Evolutionary conservation across 2,888 invertebrate species (phyloP), one percentile per base, ranked within the genome.

Genomic region (Spialia ferax): DNA sequence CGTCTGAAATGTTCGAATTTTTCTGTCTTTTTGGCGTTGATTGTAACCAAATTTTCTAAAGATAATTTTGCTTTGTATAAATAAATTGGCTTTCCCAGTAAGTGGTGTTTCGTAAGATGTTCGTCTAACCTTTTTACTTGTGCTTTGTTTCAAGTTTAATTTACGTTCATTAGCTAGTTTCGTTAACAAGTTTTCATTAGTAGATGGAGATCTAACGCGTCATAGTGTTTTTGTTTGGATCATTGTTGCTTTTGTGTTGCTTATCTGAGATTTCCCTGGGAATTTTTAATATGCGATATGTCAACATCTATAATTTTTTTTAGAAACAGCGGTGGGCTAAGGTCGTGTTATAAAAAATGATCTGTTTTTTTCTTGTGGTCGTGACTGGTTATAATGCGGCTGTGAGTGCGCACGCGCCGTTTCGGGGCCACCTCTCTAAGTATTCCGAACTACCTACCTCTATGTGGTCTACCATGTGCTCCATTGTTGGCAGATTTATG

Each of bases 361-460:
- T 85, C 85, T 84, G 84, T 83, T 84, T 86, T 77, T 77, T 68
- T 86, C 78, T 77, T 68, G 73, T 77, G 82, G 79, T 93, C 92
- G 93, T 93, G 93, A 93, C 91, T 79, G 80, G 79, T 73, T 80
- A 69, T 76, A 82, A 71, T 69, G 69, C 69, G 64, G 75, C 84
- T 82, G 86, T 85, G 81, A 75, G 79, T 80, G 89, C 85, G 91
- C 92, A 91, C 90, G 89, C 91, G 93, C 86, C 83, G 83, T 71
- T 79, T 84, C 83, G 84, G 83, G 88, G 86, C 82, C 79, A 79
- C 76, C 75, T 73, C 77, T 84, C 79, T 80, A 86, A 86, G 84
- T 87, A 86, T 87, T 86, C 11, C 77, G 80, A 80, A 83, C 84
- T 86, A 80, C 84, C 84, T 86, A 80, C 84, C 83, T 82, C 82